Conservation (phyloP, 1,140 invertebrate species). For the Bombus sylvicola region DNA sequence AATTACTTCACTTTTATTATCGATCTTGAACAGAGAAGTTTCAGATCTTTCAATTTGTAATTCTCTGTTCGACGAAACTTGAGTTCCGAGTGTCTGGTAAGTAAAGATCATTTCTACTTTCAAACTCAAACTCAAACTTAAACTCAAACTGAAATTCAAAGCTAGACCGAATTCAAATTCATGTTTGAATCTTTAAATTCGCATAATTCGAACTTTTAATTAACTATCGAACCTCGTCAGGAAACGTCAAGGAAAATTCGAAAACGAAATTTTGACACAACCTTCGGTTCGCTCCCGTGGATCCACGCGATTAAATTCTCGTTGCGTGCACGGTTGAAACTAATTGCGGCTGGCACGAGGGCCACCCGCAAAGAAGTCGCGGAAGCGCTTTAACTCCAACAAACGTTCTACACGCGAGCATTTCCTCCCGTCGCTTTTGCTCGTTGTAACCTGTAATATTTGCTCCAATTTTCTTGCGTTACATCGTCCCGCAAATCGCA, state of each 20-base stretch:
- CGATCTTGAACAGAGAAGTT: neutral
- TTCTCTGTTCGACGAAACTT: neutral
- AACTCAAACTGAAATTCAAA: neutral
- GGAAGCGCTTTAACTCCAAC: neutral
- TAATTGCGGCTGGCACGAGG: neutral
- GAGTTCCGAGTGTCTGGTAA: neutral
- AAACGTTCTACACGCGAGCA: slow-evolving; percentile 9
- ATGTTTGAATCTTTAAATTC: neutral
- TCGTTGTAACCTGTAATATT: slow-evolving; percentile 8
- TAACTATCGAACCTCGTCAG: too few relatives aligned
- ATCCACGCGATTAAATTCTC: neutral
- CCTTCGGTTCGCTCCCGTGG: neutral
- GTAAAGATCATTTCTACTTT: neutral
- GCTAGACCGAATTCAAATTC: neutral
- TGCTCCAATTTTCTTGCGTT: slow-evolving; percentile 44
- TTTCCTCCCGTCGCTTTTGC: neutral
- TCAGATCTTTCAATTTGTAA: too few relatives aligned
- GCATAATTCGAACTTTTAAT: too few relatives aligned
- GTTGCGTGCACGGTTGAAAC: neutral
- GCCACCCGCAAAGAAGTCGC: neutral
- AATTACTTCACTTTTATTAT: neutral
- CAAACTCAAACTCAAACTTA: neutral
- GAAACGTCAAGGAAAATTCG: neutral
- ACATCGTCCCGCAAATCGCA: slow-evolving; percentile 19
- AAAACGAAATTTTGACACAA: neutral